A percentile compares a stretch with the other conserved stretches of the same genome.
phyloP scores from a whole-genome alignment of 2,888 invertebrate genomes.

The Chymomyza amoena region DNA sequence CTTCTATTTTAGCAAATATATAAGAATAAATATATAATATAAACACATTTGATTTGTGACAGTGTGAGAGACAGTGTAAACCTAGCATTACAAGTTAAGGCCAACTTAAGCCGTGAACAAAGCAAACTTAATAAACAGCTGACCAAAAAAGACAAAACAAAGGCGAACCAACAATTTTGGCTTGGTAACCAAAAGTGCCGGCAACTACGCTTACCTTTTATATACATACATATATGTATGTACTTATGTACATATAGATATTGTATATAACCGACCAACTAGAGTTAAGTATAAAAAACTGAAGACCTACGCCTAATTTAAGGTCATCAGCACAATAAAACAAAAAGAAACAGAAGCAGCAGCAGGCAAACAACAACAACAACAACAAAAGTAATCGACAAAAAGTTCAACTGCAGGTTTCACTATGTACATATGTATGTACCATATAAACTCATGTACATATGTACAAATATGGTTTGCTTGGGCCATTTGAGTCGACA shows the following conservation, averaged over 20 bases:
- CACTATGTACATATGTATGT: conserved; percentile 43
- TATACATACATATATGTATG: no score
- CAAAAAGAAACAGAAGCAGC: neutral
- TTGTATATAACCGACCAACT: neutral
- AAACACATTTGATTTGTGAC: no score
- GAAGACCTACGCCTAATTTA: conserved; percentile 68
- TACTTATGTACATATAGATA: neutral
- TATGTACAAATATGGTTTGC: neutral
- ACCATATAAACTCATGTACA: neutral
- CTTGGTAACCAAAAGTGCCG: conserved; percentile 38
- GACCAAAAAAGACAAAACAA: conserved; percentile 38
- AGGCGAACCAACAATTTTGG: conserved; percentile 38
- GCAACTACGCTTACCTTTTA: conserved; percentile 10
- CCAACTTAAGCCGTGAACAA: conserved; percentile 27
- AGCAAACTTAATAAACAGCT: conserved; percentile 45
- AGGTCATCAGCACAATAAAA: conserved; percentile 75
- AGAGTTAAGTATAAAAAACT: conserved; percentile 16
- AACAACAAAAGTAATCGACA: conserved; percentile 42
- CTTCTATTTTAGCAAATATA: no score
- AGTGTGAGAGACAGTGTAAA: neutral
- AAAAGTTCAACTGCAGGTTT: conserved; percentile 57
- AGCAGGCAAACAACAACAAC: neutral
- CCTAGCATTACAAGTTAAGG: conserved; percentile 44
- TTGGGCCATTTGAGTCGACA: conserved; percentile 55
- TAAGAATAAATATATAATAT: no score